Conservation (phyloP, 1,140 invertebrate species). For the Asbolus verrucosus region DNA sequence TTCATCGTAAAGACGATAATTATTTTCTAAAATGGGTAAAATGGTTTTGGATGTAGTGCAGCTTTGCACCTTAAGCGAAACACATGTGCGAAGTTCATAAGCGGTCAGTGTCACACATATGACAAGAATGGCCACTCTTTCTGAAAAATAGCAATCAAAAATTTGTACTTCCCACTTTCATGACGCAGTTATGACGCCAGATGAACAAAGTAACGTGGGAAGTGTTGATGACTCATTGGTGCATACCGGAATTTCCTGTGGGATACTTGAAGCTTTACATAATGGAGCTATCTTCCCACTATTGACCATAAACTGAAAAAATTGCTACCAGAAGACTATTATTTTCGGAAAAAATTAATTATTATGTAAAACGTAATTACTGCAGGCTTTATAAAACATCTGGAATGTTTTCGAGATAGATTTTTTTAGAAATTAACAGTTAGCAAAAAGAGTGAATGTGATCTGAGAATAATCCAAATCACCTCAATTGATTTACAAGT, state of each 20-base stretch:
- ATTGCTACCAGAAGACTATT: no score
- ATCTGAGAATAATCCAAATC: not conserved
- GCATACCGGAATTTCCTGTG: not conserved
- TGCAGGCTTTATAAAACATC: no score
- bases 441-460: conserved; percentile 4
- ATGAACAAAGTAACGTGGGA: not conserved
- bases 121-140: conserved; percentile 20
- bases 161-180: conserved; percentile 42
- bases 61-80: conserved; percentile 41
- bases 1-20: not conserved
- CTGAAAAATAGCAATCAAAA: not conserved
- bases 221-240: not conserved
- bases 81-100: conserved; percentile 51
- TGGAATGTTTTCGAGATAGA: no score
- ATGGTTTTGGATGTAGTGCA: conserved; percentile 26
- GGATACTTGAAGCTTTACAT: no score
- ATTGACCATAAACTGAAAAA: no score
- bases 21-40: not conserved
- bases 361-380: no score
- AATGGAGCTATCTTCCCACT: no score
- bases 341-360: no score
- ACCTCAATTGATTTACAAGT: conserved; percentile 21
- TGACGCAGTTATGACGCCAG: not conserved
- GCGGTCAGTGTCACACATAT: conserved; percentile 56
- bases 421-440: conserved; percentile 5